Percentiles rank a stretch among this genome's conserved stretches.
These are phyloP conservation scores for Muscicapa comitata DNA, from an alignment of 2,797 vertebrate species.

Conservation along the genomic window DNA sequence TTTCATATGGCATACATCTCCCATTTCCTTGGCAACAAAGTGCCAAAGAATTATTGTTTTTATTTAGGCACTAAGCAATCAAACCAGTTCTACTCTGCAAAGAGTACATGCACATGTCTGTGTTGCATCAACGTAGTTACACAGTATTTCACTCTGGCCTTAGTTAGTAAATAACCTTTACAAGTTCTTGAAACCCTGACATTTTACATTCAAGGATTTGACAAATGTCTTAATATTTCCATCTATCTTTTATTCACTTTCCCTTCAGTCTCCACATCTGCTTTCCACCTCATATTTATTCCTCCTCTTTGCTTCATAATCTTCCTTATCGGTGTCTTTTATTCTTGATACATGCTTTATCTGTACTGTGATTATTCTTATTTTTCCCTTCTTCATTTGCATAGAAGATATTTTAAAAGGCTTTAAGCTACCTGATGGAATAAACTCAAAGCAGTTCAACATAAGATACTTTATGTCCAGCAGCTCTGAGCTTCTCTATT, in stretches of 20 bases:
- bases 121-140: neutral
- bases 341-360: neutral
- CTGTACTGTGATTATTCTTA: neutral
- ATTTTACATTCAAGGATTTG: slow-evolving; percentile 20
- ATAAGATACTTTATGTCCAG: neutral
- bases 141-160: neutral
- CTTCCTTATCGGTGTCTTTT: neutral
- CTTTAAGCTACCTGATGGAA: neutral
- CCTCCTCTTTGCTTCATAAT: slow-evolving; percentile 32
- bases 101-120: neutral
- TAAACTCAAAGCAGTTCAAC: neutral
- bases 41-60: slow-evolving; percentile 50
- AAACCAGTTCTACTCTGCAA: neutral
- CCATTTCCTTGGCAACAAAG: slow-evolving; percentile 5
- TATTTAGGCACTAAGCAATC: neutral
- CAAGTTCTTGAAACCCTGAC: slow-evolving; percentile 7
- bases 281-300: slow-evolving; percentile 11
- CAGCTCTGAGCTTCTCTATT: neutral
- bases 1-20: slow-evolving; percentile 14
- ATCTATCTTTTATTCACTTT: slow-evolving; percentile 1
- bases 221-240: slow-evolving; percentile 48
- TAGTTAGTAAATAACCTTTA: slow-evolving; percentile 48
- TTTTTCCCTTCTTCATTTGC: neutral
- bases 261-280: neutral
- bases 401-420: neutral